Conservation (phyloP, 2,888 invertebrate species). For the Drosophila tripunctata region DNA sequence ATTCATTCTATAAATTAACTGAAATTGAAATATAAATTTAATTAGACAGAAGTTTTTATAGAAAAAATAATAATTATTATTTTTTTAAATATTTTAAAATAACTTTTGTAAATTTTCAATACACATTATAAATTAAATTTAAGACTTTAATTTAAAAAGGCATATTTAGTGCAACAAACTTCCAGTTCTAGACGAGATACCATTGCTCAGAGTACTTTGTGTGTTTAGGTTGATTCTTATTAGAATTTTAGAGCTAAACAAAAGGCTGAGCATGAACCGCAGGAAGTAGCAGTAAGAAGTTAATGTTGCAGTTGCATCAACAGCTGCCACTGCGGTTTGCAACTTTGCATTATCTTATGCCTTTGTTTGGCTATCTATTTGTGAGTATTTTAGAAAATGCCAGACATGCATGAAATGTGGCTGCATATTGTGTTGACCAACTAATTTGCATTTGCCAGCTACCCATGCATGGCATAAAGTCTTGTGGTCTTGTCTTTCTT, state of each 20-base stretch:
- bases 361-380: slow-evolving; percentile 8
- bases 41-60: no score
- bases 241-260: slow-evolving; percentile 22
- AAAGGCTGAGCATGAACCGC: slow-evolving; percentile 32
- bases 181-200: no score
- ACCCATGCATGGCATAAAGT: slow-evolving; percentile 19
- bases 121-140: no score
- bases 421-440: slow-evolving; percentile 46
- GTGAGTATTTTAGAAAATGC: slow-evolving; percentile 10
- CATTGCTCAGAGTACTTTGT: no score
- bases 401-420: slow-evolving; percentile 70
- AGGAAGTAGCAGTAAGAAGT: slow-evolving; percentile 16
- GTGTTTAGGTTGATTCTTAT: no score
- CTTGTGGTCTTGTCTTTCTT: slow-evolving; percentile 47
- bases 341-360: slow-evolving; percentile 39
- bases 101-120: no score
- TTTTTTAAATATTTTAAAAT: no score
- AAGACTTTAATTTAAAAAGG: no score
- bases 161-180: no score
- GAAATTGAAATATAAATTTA: no score
- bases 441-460: slow-evolving; percentile 68
- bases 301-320: neutral
- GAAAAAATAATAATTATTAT: no score
- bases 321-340: slow-evolving; percentile 43
- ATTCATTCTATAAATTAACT: no score